These are phyloP conservation scores for Nannospalax galili DNA, from an alignment of 2,113 vertebrate species.

Conservation along the genomic window DNA sequence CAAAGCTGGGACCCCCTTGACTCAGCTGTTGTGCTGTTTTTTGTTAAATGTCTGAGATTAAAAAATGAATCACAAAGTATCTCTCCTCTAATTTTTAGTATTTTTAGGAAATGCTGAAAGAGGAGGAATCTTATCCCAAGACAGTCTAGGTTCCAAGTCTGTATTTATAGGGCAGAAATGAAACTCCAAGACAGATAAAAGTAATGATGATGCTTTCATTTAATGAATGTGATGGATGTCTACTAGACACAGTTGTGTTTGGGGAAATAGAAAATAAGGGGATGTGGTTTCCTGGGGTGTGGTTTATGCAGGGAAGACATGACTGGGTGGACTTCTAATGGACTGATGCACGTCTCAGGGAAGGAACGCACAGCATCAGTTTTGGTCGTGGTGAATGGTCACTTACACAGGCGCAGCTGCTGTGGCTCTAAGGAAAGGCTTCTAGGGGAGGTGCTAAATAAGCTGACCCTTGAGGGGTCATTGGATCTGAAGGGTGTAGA, in stretches of 20 bases:
- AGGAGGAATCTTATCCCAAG: neutral
- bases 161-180: neutral
- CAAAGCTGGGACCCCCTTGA: neutral
- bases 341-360: fast-evolving
- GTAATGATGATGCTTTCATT: neutral
- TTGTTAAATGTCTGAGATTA: neutral
- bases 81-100: neutral
- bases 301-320: neutral
- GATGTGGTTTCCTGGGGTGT: neutral
- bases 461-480: too few species aligned
- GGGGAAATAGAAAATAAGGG: neutral
- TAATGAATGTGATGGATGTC: neutral
- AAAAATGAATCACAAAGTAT: neutral
- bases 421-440: neutral
- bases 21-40: neutral
- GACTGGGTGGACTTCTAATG: fast-evolving
- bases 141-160: neutral
- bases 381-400: neutral
- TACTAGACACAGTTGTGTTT: neutral
- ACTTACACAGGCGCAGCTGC: neutral
- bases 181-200: neutral
- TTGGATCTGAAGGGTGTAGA: neutral
- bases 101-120: neutral
- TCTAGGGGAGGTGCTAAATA: neutral
- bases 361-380: neutral